phyloP scores from a whole-genome alignment of 2,113 vertebrate species.

The Nothoprocta pentlandii region DNA sequence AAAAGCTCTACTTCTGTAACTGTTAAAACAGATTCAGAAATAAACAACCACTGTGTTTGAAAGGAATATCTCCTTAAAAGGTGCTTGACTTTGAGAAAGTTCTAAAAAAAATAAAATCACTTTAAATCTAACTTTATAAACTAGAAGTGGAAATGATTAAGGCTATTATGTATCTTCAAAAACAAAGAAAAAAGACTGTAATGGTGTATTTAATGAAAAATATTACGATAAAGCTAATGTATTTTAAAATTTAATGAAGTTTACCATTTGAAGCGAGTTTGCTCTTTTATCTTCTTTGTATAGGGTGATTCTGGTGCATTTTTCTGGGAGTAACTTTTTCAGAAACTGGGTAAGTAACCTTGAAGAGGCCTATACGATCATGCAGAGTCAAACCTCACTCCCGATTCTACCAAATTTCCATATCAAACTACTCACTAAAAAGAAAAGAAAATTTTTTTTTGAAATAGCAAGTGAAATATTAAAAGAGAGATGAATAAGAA shows the following conservation, averaged over 20 bases:
- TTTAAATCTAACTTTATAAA: constrained; percentile 45
- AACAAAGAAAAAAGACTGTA: background rate
- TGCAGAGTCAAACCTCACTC: constrained; percentile 22
- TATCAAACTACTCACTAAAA: constrained; percentile 72
- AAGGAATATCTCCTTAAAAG: constrained; percentile 22
- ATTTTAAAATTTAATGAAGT: constrained; percentile 12
- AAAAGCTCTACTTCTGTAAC: background rate
- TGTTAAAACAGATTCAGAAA: background rate
- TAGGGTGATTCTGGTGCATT: background rate
- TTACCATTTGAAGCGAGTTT: background rate
- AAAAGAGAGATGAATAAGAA: constrained; percentile 64
- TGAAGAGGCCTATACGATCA: constrained; percentile 34
- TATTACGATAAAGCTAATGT: constrained; percentile 16
- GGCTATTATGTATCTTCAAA: constrained; percentile 21
- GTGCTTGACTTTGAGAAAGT: constrained; percentile 27
- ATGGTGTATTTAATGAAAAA: background rate
- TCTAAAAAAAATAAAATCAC: background rate
- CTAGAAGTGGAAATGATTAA: constrained; percentile 42
- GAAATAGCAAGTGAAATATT: constrained; percentile 70
- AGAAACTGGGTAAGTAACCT: constrained; percentile 13
- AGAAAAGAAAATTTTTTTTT: background rate
- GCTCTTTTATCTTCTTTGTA: background rate
- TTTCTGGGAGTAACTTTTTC: background rate
- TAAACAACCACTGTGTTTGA: constrained; percentile 19
- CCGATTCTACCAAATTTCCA: constrained; percentile 24